phyloP scores from a whole-genome alignment of 2,888 invertebrate genomes.

The Stramonita haemastoma region DNA sequence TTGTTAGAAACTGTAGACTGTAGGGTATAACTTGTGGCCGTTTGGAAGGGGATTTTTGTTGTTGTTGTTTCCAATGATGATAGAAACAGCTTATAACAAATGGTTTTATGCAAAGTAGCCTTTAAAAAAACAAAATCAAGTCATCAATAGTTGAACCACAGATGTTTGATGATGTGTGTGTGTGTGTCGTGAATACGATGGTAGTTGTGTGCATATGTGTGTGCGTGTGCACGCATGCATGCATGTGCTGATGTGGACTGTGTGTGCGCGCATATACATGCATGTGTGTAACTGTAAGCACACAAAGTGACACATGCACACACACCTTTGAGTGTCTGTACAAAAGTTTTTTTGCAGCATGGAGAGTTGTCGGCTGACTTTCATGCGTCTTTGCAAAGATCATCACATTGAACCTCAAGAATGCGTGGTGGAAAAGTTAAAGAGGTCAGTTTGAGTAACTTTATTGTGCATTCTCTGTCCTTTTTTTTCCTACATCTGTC shows the following conservation, averaged over 20 bases:
- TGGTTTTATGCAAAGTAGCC: too few relatives aligned
- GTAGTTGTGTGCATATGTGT: not conserved
- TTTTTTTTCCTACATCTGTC: not conserved
- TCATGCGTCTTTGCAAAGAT: constrained; percentile 72
- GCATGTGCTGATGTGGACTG: not conserved
- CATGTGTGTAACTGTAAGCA: too few relatives aligned
- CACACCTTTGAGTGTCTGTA: not conserved
- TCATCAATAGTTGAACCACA: too few relatives aligned
- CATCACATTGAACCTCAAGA: constrained; percentile 73
- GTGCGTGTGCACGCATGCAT: not conserved
- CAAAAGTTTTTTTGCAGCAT: constrained; percentile 47
- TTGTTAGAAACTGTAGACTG: too few relatives aligned
- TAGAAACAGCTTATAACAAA: too few relatives aligned
- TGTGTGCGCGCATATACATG: not conserved
- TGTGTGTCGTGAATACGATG: not conserved
- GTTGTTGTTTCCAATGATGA: too few relatives aligned
- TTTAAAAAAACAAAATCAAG: too few relatives aligned
- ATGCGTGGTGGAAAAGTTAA: constrained; percentile 67
- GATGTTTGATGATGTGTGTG: not conserved
- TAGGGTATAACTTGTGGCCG: too few relatives aligned
- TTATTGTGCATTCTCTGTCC: not conserved
- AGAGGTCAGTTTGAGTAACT: constrained; percentile 58
- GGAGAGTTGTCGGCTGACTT: constrained; percentile 70
- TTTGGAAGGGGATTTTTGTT: too few relatives aligned
- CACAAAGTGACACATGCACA: too few relatives aligned